Percentiles rank a stretch among this genome's conserved stretches.
Conservation (phyloP, 92 coral and sea anemone genomes). For the Anthopleura xanthogrammica region DNA sequence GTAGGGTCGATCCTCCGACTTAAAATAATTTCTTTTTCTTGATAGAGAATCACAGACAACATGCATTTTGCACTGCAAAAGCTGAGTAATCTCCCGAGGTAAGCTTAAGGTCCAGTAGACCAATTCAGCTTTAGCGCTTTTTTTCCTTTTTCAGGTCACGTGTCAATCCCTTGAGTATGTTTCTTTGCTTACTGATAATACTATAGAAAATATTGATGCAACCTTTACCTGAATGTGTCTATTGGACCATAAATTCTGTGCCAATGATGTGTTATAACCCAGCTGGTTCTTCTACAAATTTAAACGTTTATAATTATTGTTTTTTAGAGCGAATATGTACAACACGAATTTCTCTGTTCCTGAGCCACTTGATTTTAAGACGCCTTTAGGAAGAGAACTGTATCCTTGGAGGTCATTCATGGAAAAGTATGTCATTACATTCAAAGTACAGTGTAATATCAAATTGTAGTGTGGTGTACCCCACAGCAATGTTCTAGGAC, state of each 20-base stretch:
- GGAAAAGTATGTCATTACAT: conserved; percentile 52
- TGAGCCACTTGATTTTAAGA: conserved; percentile 69
- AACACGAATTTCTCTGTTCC: conserved; percentile 74
- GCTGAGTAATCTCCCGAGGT: conserved; percentile 82
- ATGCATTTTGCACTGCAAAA: conserved; percentile 94
- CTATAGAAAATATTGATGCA: no score
- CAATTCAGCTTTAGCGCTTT: background rate
- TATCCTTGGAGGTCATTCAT: conserved; percentile 93
- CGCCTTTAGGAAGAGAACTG: conserved; percentile 46
- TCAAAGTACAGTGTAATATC: background rate
- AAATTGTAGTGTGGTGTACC: background rate
- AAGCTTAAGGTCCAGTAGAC: background rate
- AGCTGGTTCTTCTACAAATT: background rate
- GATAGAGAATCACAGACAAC: conserved; percentile 86
- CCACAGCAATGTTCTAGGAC: background rate
- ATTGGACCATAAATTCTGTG: background rate
- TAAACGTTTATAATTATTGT: background rate
- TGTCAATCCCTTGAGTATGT: no score
- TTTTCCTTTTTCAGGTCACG: background rate
- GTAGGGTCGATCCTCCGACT: no score
- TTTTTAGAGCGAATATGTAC: conserved; percentile 65
- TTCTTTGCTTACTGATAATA: no score
- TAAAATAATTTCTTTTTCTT: conserved; percentile 6
- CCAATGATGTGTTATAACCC: background rate
- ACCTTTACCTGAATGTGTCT: no score